Evolutionary conservation across 2,797 vertebrate genomes (phyloP).

Genomic region (Nyctalus aviator): DNA sequence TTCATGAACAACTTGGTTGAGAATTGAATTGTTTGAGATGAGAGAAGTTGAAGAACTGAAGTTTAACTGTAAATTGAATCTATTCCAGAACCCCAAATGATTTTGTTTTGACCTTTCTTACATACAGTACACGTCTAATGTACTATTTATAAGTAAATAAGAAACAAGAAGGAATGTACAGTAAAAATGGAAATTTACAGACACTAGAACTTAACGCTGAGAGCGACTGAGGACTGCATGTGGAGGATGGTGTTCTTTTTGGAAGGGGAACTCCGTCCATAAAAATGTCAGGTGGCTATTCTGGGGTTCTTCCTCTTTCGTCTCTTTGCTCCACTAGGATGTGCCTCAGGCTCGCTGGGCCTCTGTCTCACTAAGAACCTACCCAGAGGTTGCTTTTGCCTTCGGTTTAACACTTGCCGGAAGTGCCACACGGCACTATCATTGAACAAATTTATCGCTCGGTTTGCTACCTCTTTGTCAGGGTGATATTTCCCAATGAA

Average conservation of each 20-base stretch:
- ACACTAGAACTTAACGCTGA: neutral
- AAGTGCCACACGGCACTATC: neutral
- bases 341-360: neutral
- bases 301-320: neutral
- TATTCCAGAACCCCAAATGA: neutral
- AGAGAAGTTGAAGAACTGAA: neutral
- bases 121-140: neutral
- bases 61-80: neutral
- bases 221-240: neutral
- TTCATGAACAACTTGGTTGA: neutral
- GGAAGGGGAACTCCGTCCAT: neutral
- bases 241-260: neutral
- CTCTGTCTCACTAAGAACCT: neutral
- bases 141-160: neutral
- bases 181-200: neutral
- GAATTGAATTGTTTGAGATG: neutral
- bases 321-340: neutral
- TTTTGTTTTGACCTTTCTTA: neutral
- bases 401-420: neutral
- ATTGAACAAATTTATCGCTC: neutral
- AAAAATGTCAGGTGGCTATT: neutral
- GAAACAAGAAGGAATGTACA: neutral
- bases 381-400: neutral
- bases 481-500: neutral
- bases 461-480: neutral